Percentiles rank a stretch among this genome's conserved stretches.
phyloP scores from a whole-genome alignment of 64 coral and sea anemone species.

The Dendrophyllia cribrosa region DNA sequence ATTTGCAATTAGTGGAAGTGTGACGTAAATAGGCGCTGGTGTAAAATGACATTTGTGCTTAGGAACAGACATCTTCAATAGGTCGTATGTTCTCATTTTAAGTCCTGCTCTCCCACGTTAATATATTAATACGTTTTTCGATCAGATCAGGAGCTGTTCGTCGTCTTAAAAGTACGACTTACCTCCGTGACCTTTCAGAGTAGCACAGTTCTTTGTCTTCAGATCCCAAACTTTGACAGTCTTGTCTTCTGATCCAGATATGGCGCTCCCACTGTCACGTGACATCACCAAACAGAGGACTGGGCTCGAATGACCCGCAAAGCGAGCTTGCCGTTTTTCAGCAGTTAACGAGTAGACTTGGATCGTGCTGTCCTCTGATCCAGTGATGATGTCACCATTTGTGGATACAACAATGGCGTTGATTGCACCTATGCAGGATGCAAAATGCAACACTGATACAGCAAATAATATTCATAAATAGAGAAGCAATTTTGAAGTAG shows the following conservation, averaged over 20 bases:
- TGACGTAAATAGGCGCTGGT: no score
- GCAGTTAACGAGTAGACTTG: conserved; percentile 52
- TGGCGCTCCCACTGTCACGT: conserved; percentile 47
- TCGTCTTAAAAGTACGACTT: not conserved
- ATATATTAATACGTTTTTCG: no score
- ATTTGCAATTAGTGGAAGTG: no score
- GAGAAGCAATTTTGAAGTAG: no score
- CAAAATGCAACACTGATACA: no score
- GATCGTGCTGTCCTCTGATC: conserved; percentile 69
- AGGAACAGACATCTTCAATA: no score
- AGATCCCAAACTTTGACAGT: conserved; percentile 80
- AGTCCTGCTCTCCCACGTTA: no score
- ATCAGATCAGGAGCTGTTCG: no score
- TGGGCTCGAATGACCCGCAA: conserved; percentile 63
- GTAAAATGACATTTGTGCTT: no score
- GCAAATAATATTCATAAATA: no score
- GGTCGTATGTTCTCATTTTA: no score
- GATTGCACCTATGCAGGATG: conserved; percentile 54
- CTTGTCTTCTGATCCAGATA: conserved; percentile 93
- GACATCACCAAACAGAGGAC: conserved; percentile 81
- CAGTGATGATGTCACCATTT: conserved; percentile 41
- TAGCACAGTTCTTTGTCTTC: conserved; percentile 80
- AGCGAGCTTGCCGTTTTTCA: conserved; percentile 49
- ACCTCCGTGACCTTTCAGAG: conserved; percentile 89
- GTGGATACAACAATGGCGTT: conserved; percentile 49